Evolutionary conservation across 2,113 vertebrate genomes (phyloP).

Genomic region (Sander vitreus): DNA sequence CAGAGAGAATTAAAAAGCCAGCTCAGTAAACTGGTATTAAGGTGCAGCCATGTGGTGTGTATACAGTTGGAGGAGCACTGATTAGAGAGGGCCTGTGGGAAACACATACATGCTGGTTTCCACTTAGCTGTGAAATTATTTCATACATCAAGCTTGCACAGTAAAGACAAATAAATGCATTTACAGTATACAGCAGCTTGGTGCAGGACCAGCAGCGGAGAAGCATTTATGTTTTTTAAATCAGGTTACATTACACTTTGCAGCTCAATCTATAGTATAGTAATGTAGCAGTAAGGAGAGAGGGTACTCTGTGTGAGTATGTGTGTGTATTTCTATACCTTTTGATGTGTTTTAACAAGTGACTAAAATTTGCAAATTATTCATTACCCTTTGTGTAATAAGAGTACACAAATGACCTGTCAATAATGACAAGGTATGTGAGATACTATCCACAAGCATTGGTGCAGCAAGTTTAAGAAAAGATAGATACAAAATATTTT

Average conservation of each 20-base stretch:
- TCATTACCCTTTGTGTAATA: neutral
- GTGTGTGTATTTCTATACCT: neutral
- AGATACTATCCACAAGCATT: neutral
- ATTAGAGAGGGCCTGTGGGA: slow-evolving; percentile 74
- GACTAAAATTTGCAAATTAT: neutral
- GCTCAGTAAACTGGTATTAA: slow-evolving; percentile 75
- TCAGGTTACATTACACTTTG: slow-evolving; percentile 18
- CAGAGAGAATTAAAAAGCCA: slow-evolving; percentile 68
- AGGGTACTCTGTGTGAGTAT: neutral
- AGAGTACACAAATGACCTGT: neutral
- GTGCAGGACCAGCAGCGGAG: slow-evolving; percentile 14
- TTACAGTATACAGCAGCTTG: slow-evolving; percentile 47
- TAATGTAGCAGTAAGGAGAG: slow-evolving; percentile 1
- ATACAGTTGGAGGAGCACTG: slow-evolving; percentile 72
- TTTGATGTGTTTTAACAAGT: neutral
- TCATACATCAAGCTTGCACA: slow-evolving; percentile 65
- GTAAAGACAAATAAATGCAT: slow-evolving; percentile 56
- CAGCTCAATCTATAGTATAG: slow-evolving; percentile 6
- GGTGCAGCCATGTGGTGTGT: slow-evolving; percentile 72
- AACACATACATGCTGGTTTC: slow-evolving; percentile 63
- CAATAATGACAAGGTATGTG: neutral
- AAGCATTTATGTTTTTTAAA: slow-evolving; percentile 1
- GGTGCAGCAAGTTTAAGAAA: neutral
- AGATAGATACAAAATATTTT: neutral
- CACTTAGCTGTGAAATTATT: slow-evolving; percentile 76